phyloP scores from a whole-genome alignment of 2,797 vertebrate genomes.

The Cephalopachus bancanus region DNA sequence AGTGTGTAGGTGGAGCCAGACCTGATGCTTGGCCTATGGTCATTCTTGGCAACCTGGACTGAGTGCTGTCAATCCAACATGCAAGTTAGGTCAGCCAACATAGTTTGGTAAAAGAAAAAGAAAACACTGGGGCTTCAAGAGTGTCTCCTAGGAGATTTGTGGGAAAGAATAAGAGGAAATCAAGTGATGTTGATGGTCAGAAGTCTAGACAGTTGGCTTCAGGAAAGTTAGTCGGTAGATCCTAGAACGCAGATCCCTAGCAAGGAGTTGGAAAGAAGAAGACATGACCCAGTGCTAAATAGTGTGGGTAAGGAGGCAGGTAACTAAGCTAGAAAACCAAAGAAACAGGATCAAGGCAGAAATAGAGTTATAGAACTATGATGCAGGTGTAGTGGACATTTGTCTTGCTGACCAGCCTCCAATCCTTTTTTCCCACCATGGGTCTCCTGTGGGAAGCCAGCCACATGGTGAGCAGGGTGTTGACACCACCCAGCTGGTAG shows the following conservation, averaged over 20 bases:
- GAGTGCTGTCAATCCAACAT: background rate
- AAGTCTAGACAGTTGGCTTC: background rate
- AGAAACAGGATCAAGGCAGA: background rate
- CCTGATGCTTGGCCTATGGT: background rate
- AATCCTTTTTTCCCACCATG: background rate
- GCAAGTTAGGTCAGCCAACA: background rate
- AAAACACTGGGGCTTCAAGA: background rate
- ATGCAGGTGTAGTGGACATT: background rate
- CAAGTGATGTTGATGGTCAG: background rate
- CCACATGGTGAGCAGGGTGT: background rate
- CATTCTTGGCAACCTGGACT: background rate
- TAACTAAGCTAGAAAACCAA: background rate
- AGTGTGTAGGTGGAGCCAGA: background rate
- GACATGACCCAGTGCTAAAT: background rate
- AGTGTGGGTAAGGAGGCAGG: background rate
- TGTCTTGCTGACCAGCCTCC: background rate
- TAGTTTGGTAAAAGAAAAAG: background rate
- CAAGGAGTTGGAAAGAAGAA: background rate
- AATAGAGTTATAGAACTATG: background rate
- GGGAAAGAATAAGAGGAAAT: background rate
- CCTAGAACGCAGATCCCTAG: background rate
- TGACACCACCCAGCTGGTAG: background rate
- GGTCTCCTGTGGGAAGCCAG: background rate
- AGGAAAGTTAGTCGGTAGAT: background rate
- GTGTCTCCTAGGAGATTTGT: background rate